Conservation (phyloP, 2,888 invertebrate genomes). For the Diplolepis rosae region DNA sequence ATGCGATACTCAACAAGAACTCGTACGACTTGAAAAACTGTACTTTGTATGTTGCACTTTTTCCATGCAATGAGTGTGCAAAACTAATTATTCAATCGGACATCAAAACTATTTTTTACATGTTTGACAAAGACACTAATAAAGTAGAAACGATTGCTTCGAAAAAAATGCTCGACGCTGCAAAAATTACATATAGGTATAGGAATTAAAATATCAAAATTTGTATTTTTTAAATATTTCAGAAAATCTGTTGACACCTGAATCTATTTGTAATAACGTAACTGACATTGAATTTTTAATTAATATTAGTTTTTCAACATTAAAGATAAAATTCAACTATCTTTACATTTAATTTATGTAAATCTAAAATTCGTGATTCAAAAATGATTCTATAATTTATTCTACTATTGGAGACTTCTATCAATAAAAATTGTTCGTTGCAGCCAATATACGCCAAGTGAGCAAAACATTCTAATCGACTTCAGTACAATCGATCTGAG, state of each 20-base stretch:
- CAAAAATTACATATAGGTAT: slow-evolving; percentile 82
- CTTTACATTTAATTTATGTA: too few species aligned
- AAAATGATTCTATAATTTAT: too few species aligned
- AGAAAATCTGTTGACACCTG: too few species aligned
- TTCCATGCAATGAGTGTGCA: slow-evolving; percentile 98
- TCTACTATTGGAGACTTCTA: too few species aligned
- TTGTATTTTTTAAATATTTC: background rate
- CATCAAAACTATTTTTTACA: slow-evolving; percentile 84
- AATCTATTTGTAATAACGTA: too few species aligned
- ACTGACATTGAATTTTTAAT: too few species aligned
- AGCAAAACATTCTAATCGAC: slow-evolving; percentile 80
- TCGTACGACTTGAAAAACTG: slow-evolving; percentile 84
- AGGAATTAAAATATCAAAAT: slow-evolving; percentile 25
- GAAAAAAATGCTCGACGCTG: slow-evolving; percentile 87
- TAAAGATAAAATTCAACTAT: too few species aligned
- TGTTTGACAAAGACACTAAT: slow-evolving; percentile 86
- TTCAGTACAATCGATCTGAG: slow-evolving; percentile 80
- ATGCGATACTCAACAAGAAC: slow-evolving; percentile 96
- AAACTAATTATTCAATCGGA: slow-evolving; percentile 97
- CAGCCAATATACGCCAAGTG: slow-evolving; percentile 81
- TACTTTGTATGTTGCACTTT: slow-evolving; percentile 90
- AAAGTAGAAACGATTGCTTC: slow-evolving; percentile 84
- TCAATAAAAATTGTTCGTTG: slow-evolving; percentile 58
- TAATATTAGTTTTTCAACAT: too few species aligned
- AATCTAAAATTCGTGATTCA: too few species aligned